Evolutionary conservation across 1,140 invertebrate genomes (phyloP).

Genomic region (Condylostylus longicornis): DNA sequence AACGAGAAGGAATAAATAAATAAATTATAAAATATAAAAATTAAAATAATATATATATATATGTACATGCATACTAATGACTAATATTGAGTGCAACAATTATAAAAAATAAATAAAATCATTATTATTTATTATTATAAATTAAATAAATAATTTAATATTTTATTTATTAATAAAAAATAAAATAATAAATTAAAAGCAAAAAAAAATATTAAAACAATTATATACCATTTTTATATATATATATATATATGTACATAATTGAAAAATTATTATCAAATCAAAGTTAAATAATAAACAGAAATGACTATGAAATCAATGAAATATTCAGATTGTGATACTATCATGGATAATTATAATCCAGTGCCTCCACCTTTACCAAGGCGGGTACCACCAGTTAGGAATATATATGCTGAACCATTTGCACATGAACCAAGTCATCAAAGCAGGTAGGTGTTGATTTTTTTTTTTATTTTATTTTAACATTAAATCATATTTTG

Average conservation of each 20-base stretch:
- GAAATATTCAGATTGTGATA: conserved; percentile 34
- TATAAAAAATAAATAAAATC: too few relatives aligned
- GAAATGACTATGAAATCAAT: conserved; percentile 35
- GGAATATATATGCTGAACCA: conserved; percentile 40
- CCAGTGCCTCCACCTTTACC: conserved; percentile 38
- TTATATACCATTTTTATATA: not conserved
- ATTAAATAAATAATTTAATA: too few relatives aligned
- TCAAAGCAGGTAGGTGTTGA: conserved; percentile 27
- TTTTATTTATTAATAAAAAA: not conserved
- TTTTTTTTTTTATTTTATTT: conserved; percentile 9
- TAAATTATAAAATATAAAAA: too few relatives aligned
- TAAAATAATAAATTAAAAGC: too few relatives aligned
- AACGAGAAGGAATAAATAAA: too few relatives aligned
- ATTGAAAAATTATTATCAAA: not conserved
- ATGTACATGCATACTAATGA: too few relatives aligned
- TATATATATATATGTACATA: not conserved
- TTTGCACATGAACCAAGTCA: conserved; percentile 37
- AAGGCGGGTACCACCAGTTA: conserved; percentile 32
- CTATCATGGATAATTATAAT: conserved; percentile 39
- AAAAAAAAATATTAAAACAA: too few relatives aligned
- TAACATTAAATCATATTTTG: too few relatives aligned
- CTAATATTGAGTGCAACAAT: too few relatives aligned
- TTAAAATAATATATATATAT: too few relatives aligned
- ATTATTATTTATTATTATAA: too few relatives aligned
- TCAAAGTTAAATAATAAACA: not conserved